Conservation (phyloP, 1,140 invertebrate species). For the Euura saliciscinereae region DNA sequence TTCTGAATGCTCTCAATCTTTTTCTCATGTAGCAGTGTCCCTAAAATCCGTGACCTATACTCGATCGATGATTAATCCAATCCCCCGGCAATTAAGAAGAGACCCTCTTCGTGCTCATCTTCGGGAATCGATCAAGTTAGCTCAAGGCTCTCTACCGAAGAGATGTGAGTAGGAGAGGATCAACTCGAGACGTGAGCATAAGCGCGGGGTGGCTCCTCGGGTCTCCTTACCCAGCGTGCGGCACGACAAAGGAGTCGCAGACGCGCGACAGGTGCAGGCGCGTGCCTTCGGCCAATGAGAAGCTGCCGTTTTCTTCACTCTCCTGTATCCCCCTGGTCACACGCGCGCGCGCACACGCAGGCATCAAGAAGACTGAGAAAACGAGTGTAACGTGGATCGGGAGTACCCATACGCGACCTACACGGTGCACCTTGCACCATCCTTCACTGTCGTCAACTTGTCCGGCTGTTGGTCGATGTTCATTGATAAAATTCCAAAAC, state of each 20-base stretch:
- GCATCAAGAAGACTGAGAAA: neutral
- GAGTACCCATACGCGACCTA: neutral
- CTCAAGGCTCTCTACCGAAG: no score
- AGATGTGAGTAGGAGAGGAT: no score
- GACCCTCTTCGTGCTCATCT: no score
- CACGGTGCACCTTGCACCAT: neutral
- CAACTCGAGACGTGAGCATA: no score
- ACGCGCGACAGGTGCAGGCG: conserved; percentile 55
- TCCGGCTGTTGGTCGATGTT: neutral
- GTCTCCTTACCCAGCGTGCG: conserved; percentile 21
- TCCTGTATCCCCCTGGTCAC: neutral
- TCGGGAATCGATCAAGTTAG: no score
- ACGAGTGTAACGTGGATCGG: no score
- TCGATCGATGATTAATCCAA: no score
- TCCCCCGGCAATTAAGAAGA: no score
- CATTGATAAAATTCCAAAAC: conserved; percentile 3
- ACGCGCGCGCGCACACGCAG: neutral
- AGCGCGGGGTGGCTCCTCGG: neutral
- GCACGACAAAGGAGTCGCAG: conserved; percentile 46
- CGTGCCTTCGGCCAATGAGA: conserved; percentile 54
- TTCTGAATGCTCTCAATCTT: no score
- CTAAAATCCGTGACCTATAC: no score
- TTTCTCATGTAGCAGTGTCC: no score
- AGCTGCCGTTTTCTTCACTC: conserved; percentile 14
- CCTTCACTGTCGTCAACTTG: neutral